Evolutionary conservation across 2,797 vertebrate species (phyloP), one percentile per base, ranked within the genome.

Genomic region (Parauchenoglanis ngamensis): DNA sequence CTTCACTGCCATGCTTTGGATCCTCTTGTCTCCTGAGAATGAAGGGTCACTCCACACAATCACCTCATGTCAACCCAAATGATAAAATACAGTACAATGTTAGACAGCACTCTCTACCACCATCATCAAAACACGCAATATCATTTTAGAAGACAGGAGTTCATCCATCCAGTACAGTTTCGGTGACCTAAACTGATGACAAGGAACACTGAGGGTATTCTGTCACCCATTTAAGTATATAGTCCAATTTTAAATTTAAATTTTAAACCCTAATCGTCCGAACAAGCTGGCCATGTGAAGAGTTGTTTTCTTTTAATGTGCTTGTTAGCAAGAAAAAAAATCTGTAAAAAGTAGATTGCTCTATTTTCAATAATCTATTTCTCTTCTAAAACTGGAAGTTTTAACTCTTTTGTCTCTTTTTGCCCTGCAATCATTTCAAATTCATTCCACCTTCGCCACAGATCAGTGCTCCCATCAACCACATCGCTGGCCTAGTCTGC

Each of bases 401-500:
- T 46, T 46, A 44, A 73, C 31, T 79, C 28, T 35, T 77, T 78
- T n/a, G 57, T 7, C 31, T 31, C 0, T 79, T 79, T 79, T 59
- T 23, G 19, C 10, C 31, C 19, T 81, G 79, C 40, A 59, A 79
- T 79, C 54, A 40, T 40, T 79, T 19, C 21, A 35, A 35, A 79
- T 79, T 59, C 1, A 40, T 46, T 46, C 12, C 23, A 63, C 15
- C 3, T 65, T 46, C 35, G 63, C 12, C 25, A 46, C 40, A 65
- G 40, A 63, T 28, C 56, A 67, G 80, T 31, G 80, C 63, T 52
- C 63, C 15, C 1, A 52, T 77, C 76, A 83, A n/a, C 87, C 80
- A 77, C 35, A 7, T 82, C 78, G 25, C 76, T 85, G 72, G 15
- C 63, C 79, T 77, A 57, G 65, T 83, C 31, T 56, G 35, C 89